Evolutionary conservation across 2,113 vertebrate species (phyloP).

Genomic region (Ptilonorhynchus violaceus): DNA sequence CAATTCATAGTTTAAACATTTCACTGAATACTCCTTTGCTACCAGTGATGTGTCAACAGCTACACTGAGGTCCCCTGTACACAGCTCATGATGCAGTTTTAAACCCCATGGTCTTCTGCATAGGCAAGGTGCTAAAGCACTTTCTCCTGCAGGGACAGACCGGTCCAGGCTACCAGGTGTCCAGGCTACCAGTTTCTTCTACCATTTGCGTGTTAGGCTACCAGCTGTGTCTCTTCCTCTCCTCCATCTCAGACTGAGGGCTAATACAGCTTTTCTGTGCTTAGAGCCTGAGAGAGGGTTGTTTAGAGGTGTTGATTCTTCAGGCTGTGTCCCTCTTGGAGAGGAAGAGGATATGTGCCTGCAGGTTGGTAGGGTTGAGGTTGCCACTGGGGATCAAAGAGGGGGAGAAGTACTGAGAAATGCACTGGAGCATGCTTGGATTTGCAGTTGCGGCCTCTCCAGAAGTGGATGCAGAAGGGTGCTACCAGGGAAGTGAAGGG

Average conservation of each 20-base stretch:
- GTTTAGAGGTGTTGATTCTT: neutral
- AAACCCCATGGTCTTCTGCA: neutral
- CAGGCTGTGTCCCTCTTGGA: neutral
- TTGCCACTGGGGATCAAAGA: neutral
- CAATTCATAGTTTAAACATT: neutral
- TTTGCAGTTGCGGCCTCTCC: neutral
- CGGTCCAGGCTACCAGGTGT: neutral
- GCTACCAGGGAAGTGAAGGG: rapidly evolving
- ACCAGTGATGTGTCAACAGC: neutral
- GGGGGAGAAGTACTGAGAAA: neutral
- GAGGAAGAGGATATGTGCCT: neutral
- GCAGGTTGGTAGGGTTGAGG: neutral
- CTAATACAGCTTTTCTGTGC: neutral
- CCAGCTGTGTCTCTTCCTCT: neutral
- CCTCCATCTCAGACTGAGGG: neutral
- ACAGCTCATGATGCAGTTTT: neutral
- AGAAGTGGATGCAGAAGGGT: neutral
- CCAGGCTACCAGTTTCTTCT: neutral
- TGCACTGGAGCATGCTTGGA: neutral
- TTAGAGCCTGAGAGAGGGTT: neutral
- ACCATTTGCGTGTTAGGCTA: neutral
- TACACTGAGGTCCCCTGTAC: neutral
- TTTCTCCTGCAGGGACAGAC: neutral
- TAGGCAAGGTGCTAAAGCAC: neutral
- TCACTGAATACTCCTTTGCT: neutral